A percentile compares a stretch with the other conserved stretches of the same genome.
phyloP scores from a whole-genome alignment of 1,140 invertebrate genomes.

The Dendrolimus kikuchii region DNA sequence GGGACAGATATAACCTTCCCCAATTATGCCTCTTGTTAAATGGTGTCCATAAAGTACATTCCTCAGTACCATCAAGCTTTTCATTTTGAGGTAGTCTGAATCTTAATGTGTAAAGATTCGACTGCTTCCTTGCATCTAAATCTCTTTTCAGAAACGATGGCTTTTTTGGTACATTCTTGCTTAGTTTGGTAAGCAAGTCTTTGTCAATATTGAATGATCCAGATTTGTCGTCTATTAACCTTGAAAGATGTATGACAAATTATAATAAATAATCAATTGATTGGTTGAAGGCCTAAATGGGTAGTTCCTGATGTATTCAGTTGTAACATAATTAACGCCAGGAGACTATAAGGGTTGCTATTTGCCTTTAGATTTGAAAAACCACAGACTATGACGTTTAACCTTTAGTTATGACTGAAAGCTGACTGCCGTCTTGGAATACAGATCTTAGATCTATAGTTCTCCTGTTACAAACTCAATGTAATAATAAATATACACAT shows the following conservation, averaged over 20 bases:
- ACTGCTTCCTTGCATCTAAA: slow-evolving; percentile 94
- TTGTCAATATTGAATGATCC: slow-evolving; percentile 87
- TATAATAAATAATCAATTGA: too few species aligned
- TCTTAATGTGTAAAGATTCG: slow-evolving; percentile 86
- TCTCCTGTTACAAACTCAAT: too few species aligned
- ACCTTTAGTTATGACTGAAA: too few species aligned
- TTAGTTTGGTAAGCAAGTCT: slow-evolving; percentile 85
- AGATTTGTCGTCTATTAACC: slow-evolving; percentile 89
- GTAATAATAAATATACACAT: too few species aligned
- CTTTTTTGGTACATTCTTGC: slow-evolving; percentile 90
- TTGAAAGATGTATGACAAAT: slow-evolving; percentile 31
- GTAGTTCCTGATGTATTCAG: too few species aligned
- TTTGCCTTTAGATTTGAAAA: too few species aligned
- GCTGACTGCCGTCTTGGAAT: too few species aligned
- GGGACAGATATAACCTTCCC: slow-evolving; percentile 94
- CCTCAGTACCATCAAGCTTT: slow-evolving; percentile 93
- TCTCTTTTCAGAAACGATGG: slow-evolving; percentile 93
- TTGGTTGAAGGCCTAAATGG: too few species aligned
- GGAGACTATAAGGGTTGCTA: too few species aligned
- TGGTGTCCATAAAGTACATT: slow-evolving; percentile 94
- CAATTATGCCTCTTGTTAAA: slow-evolving; percentile 93
- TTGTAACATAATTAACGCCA: too few species aligned
- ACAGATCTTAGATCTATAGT: too few species aligned
- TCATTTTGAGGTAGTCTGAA: slow-evolving; percentile 91
- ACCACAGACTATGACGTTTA: too few species aligned